Conservation (phyloP, 2,113 vertebrate species). For the Toxotes chatareus region DNA sequence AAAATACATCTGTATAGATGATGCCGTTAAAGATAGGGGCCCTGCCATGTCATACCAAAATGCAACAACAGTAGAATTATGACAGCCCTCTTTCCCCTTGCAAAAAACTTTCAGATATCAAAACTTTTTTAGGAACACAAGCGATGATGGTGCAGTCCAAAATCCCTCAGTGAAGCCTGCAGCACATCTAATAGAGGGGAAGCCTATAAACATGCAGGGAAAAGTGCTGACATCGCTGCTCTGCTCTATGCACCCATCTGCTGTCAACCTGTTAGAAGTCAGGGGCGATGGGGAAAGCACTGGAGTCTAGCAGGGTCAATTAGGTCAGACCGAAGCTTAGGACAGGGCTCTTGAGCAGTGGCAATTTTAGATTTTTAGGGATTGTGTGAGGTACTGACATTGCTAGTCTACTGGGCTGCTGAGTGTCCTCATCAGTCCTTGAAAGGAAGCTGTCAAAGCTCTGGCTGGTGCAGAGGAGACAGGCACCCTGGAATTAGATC, state of each 20-base stretch:
- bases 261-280: constrained; percentile 18
- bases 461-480: constrained; percentile 15
- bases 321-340: neutral
- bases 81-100: neutral
- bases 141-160: neutral
- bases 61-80: neutral
- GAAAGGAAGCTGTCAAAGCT: constrained; percentile 19
- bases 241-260: constrained; percentile 16
- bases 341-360: neutral
- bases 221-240: constrained; percentile 36
- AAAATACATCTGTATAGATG: neutral
- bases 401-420: constrained; percentile 1
- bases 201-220: constrained; percentile 19
- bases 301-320: neutral
- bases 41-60: neutral
- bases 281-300: neutral
- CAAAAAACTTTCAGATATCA: neutral
- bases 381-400: constrained; percentile 3
- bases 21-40: too few species aligned
- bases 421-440: constrained; percentile 35
- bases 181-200: neutral
- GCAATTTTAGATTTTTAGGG: neutral
- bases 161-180: constrained; percentile 17
- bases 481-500: constrained; percentile 47
- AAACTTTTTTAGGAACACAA: neutral